phyloP scores from a whole-genome alignment of 2,797 vertebrate species.

The Anolis apletophallus region DNA sequence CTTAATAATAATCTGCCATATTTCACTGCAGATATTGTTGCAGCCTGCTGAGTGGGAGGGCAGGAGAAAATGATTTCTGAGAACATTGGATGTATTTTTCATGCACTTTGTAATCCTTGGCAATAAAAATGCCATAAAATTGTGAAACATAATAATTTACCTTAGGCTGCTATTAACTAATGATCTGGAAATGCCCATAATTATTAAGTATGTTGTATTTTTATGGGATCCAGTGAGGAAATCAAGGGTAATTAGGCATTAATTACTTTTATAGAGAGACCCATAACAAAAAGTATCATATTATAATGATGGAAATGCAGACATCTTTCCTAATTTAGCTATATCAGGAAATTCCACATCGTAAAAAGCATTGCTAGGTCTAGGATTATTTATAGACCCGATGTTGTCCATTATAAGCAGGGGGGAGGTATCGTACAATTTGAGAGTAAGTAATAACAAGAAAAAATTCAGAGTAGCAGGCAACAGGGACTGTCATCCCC shows the following conservation, averaged over 20 bases:
- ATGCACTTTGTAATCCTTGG: slow-evolving; percentile 42
- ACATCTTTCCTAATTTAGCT: slow-evolving; percentile 34
- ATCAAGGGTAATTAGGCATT: slow-evolving; percentile 60
- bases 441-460: no score
- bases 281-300: slow-evolving; percentile 51
- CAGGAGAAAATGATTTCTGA: slow-evolving; percentile 21
- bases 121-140: slow-evolving; percentile 19
- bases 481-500: not conserved
- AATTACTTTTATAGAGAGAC: slow-evolving; percentile 58
- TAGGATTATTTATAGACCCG: not conserved
- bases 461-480: not conserved
- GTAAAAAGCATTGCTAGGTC: slow-evolving; percentile 3
- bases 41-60: slow-evolving; percentile 10
- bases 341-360: slow-evolving; percentile 39
- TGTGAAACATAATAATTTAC: slow-evolving; percentile 51
- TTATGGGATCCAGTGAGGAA: slow-evolving; percentile 53
- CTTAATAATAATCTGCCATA: not conserved
- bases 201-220: slow-evolving; percentile 39
- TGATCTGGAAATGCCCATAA: slow-evolving; percentile 57
- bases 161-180: slow-evolving; percentile 43
- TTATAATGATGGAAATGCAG: slow-evolving; percentile 2
- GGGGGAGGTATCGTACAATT: not conserved
- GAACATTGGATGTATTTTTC: not conserved
- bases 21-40: slow-evolving; percentile 14
- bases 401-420: slow-evolving; percentile 40